Percentiles rank a stretch among this genome's conserved stretches.
Conservation (phyloP, 2,888 invertebrate species). For the Anodontia alba region DNA sequence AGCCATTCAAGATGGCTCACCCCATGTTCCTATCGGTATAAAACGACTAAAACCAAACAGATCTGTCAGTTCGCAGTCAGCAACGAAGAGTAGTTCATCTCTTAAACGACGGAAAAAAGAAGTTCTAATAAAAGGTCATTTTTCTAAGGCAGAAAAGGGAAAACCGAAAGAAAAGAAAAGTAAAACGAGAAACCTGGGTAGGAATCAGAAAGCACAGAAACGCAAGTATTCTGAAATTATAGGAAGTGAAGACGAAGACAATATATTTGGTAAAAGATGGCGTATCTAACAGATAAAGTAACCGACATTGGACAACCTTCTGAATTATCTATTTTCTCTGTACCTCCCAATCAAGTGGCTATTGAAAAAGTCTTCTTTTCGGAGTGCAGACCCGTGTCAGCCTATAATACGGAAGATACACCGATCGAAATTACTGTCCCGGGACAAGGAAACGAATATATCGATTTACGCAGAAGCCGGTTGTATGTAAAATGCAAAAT, state of each 20-base stretch:
- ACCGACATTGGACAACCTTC: constrained; percentile 18
- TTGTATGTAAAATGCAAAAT: constrained; percentile 30
- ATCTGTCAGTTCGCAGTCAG: neutral
- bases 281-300: neutral
- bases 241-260: neutral
- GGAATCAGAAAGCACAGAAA: neutral
- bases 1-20: constrained; percentile 19
- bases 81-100: neutral
- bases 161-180: neutral
- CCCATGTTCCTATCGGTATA: constrained; percentile 28
- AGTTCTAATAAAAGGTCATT: neutral
- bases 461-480: constrained; percentile 31
- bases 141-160: neutral
- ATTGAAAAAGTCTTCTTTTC: constrained; percentile 32
- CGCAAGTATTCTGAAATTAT: neutral
- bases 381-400: constrained; percentile 32
- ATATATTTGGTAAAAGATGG: neutral
- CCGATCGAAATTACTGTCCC: constrained; percentile 32
- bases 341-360: constrained; percentile 34
- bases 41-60: neutral
- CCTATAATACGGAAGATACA: constrained; percentile 21
- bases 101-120: neutral
- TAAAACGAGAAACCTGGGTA: neutral
- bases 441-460: constrained; percentile 36
- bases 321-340: constrained; percentile 26